Percentiles rank a stretch among this genome's conserved stretches.
These are phyloP conservation scores for Baccha elongata DNA, from an alignment of 2,888 invertebrate genomes.

Conservation along the genomic window DNA sequence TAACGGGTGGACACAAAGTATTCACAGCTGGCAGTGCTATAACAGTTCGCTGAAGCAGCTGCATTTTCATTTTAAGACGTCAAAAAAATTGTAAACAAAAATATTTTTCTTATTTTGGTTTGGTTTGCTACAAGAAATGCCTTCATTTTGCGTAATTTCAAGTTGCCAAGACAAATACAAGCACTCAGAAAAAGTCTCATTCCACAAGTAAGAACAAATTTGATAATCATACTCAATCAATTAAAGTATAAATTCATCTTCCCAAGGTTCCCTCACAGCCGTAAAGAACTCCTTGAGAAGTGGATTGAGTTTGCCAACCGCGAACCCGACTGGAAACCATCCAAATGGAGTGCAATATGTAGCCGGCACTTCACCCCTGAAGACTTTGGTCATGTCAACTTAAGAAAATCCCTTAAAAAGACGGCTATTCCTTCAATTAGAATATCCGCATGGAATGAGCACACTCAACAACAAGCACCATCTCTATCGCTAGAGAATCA, in stretches of 20 bases:
- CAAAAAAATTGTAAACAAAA: background rate
- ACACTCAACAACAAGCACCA: background rate
- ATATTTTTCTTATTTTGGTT: background rate
- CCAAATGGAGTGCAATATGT: slow-evolving; percentile 81
- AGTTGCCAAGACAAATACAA: slow-evolving; percentile 81
- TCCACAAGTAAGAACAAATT: slow-evolving; percentile 79
- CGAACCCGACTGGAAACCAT: slow-evolving; percentile 80
- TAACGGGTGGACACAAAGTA: no score
- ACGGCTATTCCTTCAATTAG: slow-evolving; percentile 78
- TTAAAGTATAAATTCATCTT: background rate
- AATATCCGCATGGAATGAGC: slow-evolving; percentile 38
- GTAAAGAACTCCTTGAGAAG: slow-evolving; percentile 78
- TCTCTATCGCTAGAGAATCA: slow-evolving; percentile 2
- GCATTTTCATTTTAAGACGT: no score
- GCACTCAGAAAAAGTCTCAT: slow-evolving; percentile 80
- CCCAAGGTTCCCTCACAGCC: slow-evolving; percentile 81
- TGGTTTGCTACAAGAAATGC: slow-evolving; percentile 76
- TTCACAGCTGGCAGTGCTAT: background rate
- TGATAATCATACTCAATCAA: background rate
- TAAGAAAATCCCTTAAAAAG: slow-evolving; percentile 79
- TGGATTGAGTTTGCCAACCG: slow-evolving; percentile 81
- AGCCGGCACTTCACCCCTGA: slow-evolving; percentile 80
- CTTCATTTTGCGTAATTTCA: slow-evolving; percentile 81
- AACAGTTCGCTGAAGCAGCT: no score
- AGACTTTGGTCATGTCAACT: slow-evolving; percentile 79